Percentiles rank a stretch among this genome's conserved stretches.
Evolutionary conservation across 2,888 invertebrate species (phyloP).

Genomic region (Diarsia dahlii): DNA sequence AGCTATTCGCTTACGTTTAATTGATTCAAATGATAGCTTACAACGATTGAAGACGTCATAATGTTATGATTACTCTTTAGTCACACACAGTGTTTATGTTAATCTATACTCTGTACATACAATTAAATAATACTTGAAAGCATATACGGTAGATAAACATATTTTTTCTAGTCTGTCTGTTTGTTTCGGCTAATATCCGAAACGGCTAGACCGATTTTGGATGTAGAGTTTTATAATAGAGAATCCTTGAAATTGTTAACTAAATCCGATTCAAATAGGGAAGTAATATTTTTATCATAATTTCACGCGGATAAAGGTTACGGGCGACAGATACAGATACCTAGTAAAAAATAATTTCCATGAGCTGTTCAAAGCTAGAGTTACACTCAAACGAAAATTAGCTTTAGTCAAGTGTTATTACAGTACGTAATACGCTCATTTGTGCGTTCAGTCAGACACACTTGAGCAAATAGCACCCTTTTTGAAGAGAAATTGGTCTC

Average conservation of each 20-base stretch:
- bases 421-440: constrained; percentile 67
- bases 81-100: constrained; percentile 33
- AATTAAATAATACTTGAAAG: too few relatives aligned
- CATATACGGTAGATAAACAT: too few relatives aligned
- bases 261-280: too few relatives aligned
- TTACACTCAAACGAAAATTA: constrained; percentile 64
- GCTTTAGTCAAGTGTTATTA: constrained; percentile 68
- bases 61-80: constrained; percentile 28
- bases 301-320: too few relatives aligned
- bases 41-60: constrained; percentile 19
- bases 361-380: constrained; percentile 28
- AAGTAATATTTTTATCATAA: too few relatives aligned
- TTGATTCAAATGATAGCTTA: constrained; percentile 38
- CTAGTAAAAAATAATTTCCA: constrained; percentile 39
- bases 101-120: constrained; percentile 1
- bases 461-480: constrained; percentile 77
- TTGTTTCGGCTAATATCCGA: too few relatives aligned
- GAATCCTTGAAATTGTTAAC: too few relatives aligned
- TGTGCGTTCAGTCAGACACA: constrained; percentile 62
- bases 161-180: too few relatives aligned
- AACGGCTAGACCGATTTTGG: too few relatives aligned
- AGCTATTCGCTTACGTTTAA: constrained; percentile 20
- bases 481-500: constrained; percentile 73
- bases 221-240: too few relatives aligned
- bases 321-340: too few relatives aligned